These are phyloP conservation scores for Holacanthella duospinosa DNA, from an alignment of 2,888 invertebrate species.

Conservation along the genomic window DNA sequence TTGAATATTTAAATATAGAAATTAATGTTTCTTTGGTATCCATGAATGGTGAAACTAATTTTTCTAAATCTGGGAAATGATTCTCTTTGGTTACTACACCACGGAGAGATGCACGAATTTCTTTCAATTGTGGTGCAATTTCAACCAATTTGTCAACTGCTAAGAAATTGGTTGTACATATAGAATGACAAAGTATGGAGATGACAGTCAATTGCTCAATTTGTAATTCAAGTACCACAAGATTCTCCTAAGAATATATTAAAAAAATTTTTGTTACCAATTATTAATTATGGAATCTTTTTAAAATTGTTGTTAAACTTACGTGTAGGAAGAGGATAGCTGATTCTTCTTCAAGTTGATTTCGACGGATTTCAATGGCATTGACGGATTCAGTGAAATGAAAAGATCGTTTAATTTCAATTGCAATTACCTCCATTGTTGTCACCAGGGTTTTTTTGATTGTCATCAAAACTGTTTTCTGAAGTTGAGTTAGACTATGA, in stretches of 20 bases:
- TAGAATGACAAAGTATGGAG: background rate
- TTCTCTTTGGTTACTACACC: background rate
- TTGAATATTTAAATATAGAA: background rate
- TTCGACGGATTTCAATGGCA: background rate
- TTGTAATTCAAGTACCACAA: background rate
- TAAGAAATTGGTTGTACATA: background rate
- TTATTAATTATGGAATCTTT: too few species aligned
- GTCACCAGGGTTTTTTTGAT: background rate
- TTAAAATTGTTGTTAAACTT: background rate
- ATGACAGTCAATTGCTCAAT: background rate
- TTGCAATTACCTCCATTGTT: background rate
- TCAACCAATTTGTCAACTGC: background rate
- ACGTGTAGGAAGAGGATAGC: background rate
- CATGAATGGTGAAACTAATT: background rate
- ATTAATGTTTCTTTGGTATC: background rate
- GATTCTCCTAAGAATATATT: background rate
- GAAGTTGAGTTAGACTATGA: background rate
- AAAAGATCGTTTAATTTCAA: background rate
- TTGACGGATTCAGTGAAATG: background rate
- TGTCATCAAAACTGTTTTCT: background rate
- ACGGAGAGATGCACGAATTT: conserved; percentile 3
- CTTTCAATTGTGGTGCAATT: background rate
- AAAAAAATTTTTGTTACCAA: too few species aligned
- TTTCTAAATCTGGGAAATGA: background rate
- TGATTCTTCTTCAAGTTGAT: background rate